Evolutionary conservation across 2,888 invertebrate species (phyloP).

Genomic region (Trichopoda pennipes): DNA sequence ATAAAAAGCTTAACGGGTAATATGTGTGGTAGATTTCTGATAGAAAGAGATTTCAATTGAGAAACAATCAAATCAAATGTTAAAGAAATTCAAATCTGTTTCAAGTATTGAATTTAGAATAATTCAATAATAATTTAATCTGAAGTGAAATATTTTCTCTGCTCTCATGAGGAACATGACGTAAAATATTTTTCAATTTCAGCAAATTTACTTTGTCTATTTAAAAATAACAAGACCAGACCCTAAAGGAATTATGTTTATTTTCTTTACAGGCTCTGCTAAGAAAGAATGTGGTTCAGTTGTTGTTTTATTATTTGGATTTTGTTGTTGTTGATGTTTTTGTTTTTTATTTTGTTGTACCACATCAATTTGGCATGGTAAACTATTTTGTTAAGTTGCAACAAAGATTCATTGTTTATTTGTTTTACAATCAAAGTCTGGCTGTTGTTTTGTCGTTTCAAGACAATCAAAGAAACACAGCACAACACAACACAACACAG

Average conservation of each 20-base stretch:
- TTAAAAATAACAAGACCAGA: slow-evolving; percentile 10
- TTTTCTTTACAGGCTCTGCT: slow-evolving; percentile 50
- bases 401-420: slow-evolving; percentile 64
- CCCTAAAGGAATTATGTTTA: slow-evolving; percentile 34
- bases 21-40: no score
- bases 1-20: no score
- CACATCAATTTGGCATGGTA: slow-evolving; percentile 44
- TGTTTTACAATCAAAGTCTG: slow-evolving; percentile 54
- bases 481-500: no score
- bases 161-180: not conserved
- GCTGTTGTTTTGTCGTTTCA: slow-evolving; percentile 35
- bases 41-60: no score
- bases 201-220: slow-evolving; percentile 43
- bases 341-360: slow-evolving; percentile 6
- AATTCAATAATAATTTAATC: no score
- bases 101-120: no score
- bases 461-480: slow-evolving; percentile 10
- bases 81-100: no score
- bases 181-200: slow-evolving; percentile 16
- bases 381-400: slow-evolving; percentile 46
- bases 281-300: slow-evolving; percentile 5
- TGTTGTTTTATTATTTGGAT: slow-evolving; percentile 1
- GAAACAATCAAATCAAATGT: no score
- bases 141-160: not conserved
- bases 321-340: not conserved